Conservation (phyloP, 2,888 invertebrate genomes). For the Euzophera pinguis region DNA sequence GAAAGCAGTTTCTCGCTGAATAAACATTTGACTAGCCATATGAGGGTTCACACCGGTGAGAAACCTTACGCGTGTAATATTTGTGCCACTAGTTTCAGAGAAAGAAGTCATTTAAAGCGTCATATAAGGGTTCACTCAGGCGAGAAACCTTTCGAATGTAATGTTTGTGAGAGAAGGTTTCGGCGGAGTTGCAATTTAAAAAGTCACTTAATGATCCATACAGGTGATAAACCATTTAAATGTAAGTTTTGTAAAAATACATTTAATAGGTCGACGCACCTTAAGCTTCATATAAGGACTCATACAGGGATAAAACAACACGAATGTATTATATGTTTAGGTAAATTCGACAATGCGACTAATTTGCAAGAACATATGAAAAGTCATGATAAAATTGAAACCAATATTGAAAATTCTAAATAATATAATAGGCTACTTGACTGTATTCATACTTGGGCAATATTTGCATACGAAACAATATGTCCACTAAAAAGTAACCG, state of each 20-base stretch:
- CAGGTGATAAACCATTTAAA: conserved; percentile 3
- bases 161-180: background rate
- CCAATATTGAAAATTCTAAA: no score
- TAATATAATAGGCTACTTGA: no score
- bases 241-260: background rate
- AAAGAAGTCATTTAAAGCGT: background rate
- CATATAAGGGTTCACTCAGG: background rate
- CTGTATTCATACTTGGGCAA: no score
- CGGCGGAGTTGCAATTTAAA: background rate
- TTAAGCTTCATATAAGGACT: no score
- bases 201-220: background rate
- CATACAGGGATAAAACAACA: no score
- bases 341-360: background rate
- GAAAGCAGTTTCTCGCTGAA: background rate
- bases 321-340: background rate
- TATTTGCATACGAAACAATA: no score
- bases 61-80: background rate
- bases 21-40: background rate
- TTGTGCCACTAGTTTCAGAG: background rate
- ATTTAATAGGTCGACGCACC: no score
- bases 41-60: background rate
- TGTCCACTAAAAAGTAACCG: no score
- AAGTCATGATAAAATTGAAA: background rate
- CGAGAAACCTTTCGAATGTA: background rate
- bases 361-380: background rate